Evolutionary conservation across 2,888 invertebrate species (phyloP), one percentile per base, ranked within the genome.

Genomic region (Podotricha telesiphe): DNA sequence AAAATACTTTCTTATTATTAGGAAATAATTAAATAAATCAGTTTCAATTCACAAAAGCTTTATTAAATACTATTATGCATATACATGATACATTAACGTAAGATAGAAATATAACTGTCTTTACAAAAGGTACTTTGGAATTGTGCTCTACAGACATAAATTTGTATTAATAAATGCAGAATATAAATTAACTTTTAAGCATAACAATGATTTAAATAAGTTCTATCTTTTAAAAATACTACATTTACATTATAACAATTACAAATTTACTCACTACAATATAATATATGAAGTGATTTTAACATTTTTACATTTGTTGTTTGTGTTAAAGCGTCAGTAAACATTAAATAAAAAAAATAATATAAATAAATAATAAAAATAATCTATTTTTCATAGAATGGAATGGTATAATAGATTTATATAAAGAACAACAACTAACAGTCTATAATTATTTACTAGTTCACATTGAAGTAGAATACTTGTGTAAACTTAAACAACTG

Each of bases 41-140:
- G 17, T 34, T 34, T 28, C 28, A 48, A 28, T 62, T 62, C 62
- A 62, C 62, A 62, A 62, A 59, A 62, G 62, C 62, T 62, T 62
- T 62, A 62, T 62, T 62, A 34, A 62, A 48, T 48, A 62, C 17
- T 34, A 48, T 48, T 62, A 37, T n/a, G 55, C 55, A 59, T n/a
- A 42, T 48, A 47, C 48, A 22, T 28, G 34, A 48, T 48, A 62
- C 34, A 62, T 62, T 19, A 34, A 48, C 15, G 28, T 62, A 34
- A 28, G 28, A 34, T 47, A 48, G n/a, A 62, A 62, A 47, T 48
- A 48, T 62, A 62, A 48, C 19, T 48, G 19, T 48, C 10, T 48
- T 48, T 34, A 13, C 5, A 28, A 62, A 19, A 62, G 17, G 34
- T 62, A 19, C 47, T 34, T 34, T 62, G 28, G 34, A 17, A 62